Evolutionary conservation across 2,888 invertebrate genomes (phyloP).

Genomic region (Rhingia rostrata): DNA sequence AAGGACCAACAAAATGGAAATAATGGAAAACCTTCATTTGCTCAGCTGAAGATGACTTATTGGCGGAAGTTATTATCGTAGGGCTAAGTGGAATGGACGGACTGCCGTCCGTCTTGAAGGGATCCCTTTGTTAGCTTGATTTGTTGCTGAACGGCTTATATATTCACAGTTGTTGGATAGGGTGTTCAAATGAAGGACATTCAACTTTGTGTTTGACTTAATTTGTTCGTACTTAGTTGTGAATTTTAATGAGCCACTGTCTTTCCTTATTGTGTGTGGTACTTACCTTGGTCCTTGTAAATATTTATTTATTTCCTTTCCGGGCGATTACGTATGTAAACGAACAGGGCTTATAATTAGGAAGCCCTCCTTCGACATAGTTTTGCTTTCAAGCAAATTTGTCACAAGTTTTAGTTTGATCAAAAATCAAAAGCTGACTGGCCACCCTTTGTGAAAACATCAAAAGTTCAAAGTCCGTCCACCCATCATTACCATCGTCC

Average conservation of each 20-base stretch:
- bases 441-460: not conserved
- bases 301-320: not conserved
- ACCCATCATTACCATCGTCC: slow-evolving; percentile 41
- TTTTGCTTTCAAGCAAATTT: slow-evolving; percentile 37
- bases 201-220: slow-evolving; percentile 28
- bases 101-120: slow-evolving; percentile 44
- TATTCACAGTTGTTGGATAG: slow-evolving; percentile 3
- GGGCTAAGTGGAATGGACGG: slow-evolving; percentile 67
- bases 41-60: slow-evolving; percentile 69
- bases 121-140: slow-evolving; percentile 50
- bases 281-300: slow-evolving; percentile 1
- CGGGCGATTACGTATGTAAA: slow-evolving; percentile 39
- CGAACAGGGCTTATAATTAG: slow-evolving; percentile 18
- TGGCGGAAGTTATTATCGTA: slow-evolving; percentile 72
- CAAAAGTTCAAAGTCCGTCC: slow-evolving; percentile 29
- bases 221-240: slow-evolving; percentile 27
- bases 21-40: slow-evolving; percentile 70
- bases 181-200: slow-evolving; percentile 10
- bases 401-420: slow-evolving; percentile 30
- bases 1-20: not conserved
- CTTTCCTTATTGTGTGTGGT: not conserved
- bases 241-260: slow-evolving; percentile 59
- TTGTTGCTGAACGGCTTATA: slow-evolving; percentile 59
- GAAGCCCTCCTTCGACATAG: not conserved
- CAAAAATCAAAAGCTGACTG: not conserved